Evolutionary conservation across 2,888 invertebrate genomes (phyloP), one percentile per base, ranked within the genome.

Genomic region (Apamea crenata): DNA sequence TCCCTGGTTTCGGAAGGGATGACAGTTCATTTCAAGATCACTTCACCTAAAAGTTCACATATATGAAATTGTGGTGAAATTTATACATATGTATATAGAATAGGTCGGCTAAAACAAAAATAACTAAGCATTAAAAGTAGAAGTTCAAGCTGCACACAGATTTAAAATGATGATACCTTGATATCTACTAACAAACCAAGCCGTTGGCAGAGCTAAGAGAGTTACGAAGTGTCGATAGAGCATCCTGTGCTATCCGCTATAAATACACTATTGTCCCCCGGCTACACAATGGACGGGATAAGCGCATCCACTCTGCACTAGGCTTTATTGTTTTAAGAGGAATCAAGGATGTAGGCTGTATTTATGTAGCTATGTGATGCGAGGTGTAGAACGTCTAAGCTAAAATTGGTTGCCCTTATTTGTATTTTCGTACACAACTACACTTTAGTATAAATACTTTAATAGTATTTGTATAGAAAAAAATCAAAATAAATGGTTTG

Each of bases 261-360:
- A 82, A 82, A 87, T 86, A 53, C 40, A 29, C 82, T 53, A 87
- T 81, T 81, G 81, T 83, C 67, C 77, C 76, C 53, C 47, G 88
- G 77, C 32, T 14, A 69, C 10, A 89, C 87, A 86, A 89, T 83
- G 69, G 72, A 75, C 56, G 53, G 80, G 73, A 84, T 47, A 70
- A 68, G 53, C 75, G 32, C 80, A 77, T 71, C 47, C 74, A 77
- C 18, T 82, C 67, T 61, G 18, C 36, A 73, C 67, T 65, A 66
- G 61, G 61, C 66, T 70, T 74, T 73, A 85, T 77, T 85, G 72
- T 70, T 85, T 76, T 81, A 66, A 66, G 40, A 68, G 78, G n/a
- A 78, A 61, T 68, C 61, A 29, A 78, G 66, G 29, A 44, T 50
- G 32, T 29, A 36, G 2, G 3, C 16, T 40, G 21, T 72, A 25